Percentiles rank a stretch among this genome's conserved stretches.
These are phyloP conservation scores for Ooceraea biroi DNA, from an alignment of 1,140 invertebrate species.

Conservation along the genomic window DNA sequence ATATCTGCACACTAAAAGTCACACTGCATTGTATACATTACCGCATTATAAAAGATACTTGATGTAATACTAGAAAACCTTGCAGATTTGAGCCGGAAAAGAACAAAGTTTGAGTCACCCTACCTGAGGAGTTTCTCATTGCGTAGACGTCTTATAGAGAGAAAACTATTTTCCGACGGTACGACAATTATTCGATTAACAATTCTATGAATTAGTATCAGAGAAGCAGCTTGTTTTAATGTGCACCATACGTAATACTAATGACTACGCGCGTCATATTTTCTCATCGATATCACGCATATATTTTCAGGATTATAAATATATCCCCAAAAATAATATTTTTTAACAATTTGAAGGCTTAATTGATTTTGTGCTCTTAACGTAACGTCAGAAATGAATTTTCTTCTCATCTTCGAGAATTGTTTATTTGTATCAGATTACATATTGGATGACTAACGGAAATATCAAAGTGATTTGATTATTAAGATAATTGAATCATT, in stretches of 20 bases:
- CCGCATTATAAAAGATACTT: constrained; percentile 32
- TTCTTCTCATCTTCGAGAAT: constrained; percentile 10
- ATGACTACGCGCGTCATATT: constrained; percentile 54
- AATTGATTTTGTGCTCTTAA: not conserved
- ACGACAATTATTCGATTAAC: constrained; percentile 75
- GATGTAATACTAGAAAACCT: constrained; percentile 74
- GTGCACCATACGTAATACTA: constrained; percentile 57
- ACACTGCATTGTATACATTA: constrained; percentile 14
- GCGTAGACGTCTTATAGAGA: constrained; percentile 80
- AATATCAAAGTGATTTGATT: constrained; percentile 28
- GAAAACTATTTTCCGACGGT: constrained; percentile 82
- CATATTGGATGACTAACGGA: not conserved
- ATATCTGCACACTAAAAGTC: constrained; percentile 21
- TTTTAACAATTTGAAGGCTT: constrained; percentile 44
- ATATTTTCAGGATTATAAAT: constrained; percentile 39
- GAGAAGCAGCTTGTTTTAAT: constrained; percentile 71
- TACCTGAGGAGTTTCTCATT: constrained; percentile 79
- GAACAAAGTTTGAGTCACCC: constrained; percentile 83
- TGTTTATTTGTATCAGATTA: not conserved
- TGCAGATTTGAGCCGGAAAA: constrained; percentile 83
- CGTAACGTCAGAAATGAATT: constrained; percentile 33
- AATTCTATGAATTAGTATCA: constrained; percentile 61
- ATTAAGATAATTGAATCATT: constrained; percentile 35
- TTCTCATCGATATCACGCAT: constrained; percentile 15
- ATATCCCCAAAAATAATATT: constrained; percentile 75